Evolutionary conservation across 2,888 invertebrate species (phyloP), one percentile per base, ranked within the genome.

Genomic region (Callosobruchus maculatus): DNA sequence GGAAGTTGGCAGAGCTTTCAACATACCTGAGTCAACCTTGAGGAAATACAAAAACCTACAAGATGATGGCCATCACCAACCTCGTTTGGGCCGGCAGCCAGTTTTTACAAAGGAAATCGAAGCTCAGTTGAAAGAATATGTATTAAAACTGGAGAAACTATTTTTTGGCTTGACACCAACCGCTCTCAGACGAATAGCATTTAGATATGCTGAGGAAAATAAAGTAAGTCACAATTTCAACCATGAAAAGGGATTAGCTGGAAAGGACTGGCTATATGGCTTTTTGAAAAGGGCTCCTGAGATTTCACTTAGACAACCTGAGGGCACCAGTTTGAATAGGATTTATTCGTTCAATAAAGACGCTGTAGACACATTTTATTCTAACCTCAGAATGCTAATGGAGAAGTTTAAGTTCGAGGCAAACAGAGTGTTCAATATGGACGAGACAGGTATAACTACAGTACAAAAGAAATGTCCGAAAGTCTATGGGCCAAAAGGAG

Each of bases 121-220:
- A 22, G 67, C 2, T 9, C 22, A 67, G 20, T 68, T 72, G 20
- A 72, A 49, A 22, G 22, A 77, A 4, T 70, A 76, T 30, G 67
- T 77, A 68, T 31, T 76, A 20, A 70, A 26, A 31, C 74, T 78
- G 0, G 68, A 75, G 3, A 77, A 77, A 71, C 67, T 77, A 18
- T 78, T 77, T 73, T 77, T 76, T 70, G 77, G 78, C 30, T 22
- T 78, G 70, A 78, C 78, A 70, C 75, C 77, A 0, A 73, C 3
- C 66, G 22, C 67, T 9, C 72, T 77, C 31, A 67, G 77, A 21
- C 69, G 71, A 31, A 20, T 74, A 73, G 77, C 72, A 49, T 78
- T 77, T 74, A 72, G 22, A 71, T 77, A 77, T 75, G 77, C 76
- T 66, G 71, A 76, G 71, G 21, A 72, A 67, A 2, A 72, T 22